phyloP scores from a whole-genome alignment of 2,888 invertebrate species.

The Lamellibrachia satsuma region DNA sequence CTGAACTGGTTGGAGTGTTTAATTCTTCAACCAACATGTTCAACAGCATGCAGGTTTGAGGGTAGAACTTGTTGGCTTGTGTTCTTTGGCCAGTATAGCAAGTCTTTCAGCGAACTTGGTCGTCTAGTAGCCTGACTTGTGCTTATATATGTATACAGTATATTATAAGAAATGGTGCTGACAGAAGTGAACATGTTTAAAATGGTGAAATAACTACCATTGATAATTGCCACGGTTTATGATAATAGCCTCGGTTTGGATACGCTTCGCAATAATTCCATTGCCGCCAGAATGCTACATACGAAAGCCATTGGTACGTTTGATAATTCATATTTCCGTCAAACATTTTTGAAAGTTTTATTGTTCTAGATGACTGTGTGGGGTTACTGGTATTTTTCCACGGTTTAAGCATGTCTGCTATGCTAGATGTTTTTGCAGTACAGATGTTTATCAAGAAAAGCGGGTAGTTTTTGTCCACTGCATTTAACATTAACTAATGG shows the following conservation, averaged over 20 bases:
- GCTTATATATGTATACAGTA: slow-evolving; percentile 17
- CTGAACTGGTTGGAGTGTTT: too few species aligned
- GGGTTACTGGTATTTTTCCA: background rate
- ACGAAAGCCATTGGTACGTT: too few species aligned
- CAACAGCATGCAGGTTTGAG: background rate
- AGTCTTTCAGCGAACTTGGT: background rate
- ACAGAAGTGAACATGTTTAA: background rate
- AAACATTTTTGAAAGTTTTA: background rate
- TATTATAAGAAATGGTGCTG: slow-evolving; percentile 3
- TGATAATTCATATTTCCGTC: too few species aligned
- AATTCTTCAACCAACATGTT: background rate
- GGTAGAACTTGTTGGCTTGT: background rate
- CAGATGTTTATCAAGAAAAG: background rate
- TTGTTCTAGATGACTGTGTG: background rate
- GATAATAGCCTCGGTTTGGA: background rate
- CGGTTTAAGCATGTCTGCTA: background rate
- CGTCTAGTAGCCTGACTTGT: background rate
- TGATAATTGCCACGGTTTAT: background rate
- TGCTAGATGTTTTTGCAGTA: background rate
- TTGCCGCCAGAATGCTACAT: background rate
- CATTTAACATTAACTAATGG: slow-evolving; percentile 8
- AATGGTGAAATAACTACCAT: slow-evolving; percentile 13
- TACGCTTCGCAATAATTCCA: background rate
- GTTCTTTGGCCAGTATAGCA: background rate
- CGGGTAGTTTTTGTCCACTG: slow-evolving; percentile 17